A percentile compares a stretch with the other conserved stretches of the same genome.
Conservation (phyloP, 2,797 vertebrate genomes). For the Huso huso region DNA sequence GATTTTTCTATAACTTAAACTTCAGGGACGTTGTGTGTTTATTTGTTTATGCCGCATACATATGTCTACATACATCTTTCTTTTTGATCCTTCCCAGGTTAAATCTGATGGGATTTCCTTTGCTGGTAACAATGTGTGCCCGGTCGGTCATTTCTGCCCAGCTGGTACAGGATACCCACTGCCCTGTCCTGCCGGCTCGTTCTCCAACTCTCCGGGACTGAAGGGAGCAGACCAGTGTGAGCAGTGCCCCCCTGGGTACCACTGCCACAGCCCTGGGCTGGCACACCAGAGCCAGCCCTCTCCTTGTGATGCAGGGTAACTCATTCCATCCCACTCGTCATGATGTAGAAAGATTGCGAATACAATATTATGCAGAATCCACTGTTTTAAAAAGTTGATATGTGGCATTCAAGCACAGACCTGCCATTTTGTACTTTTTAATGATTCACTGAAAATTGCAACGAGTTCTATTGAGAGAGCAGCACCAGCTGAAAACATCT, state of each 20-base stretch:
- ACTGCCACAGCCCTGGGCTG: conserved; percentile 65
- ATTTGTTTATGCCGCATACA: conserved; percentile 2
- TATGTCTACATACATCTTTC: not conserved
- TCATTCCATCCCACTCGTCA: conserved; percentile 10
- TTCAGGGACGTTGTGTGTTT: not conserved
- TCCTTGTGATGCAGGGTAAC: conserved; percentile 73
- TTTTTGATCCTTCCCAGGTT: conserved; percentile 44
- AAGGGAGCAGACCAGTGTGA: conserved; percentile 59
- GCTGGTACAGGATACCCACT: conserved; percentile 59
- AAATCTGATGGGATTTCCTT: conserved; percentile 39
- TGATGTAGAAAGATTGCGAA: not conserved
- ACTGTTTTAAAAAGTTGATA: no score
- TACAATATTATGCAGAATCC: no score
- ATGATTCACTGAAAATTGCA: no score
- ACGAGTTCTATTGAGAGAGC: no score
- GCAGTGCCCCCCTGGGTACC: conserved; percentile 68
- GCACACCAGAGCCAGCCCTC: conserved; percentile 47
- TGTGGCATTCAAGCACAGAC: no score
- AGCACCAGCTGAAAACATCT: no score
- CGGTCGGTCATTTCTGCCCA: conserved; percentile 77
- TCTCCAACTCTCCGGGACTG: conserved; percentile 61
- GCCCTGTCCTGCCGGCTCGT: conserved; percentile 72
- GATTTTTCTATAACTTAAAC: no score
- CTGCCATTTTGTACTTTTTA: not conserved
- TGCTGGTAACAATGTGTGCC: conserved; percentile 63